Conservation (phyloP, 2,888 invertebrate genomes). For the Drosophila meridionalis region DNA sequence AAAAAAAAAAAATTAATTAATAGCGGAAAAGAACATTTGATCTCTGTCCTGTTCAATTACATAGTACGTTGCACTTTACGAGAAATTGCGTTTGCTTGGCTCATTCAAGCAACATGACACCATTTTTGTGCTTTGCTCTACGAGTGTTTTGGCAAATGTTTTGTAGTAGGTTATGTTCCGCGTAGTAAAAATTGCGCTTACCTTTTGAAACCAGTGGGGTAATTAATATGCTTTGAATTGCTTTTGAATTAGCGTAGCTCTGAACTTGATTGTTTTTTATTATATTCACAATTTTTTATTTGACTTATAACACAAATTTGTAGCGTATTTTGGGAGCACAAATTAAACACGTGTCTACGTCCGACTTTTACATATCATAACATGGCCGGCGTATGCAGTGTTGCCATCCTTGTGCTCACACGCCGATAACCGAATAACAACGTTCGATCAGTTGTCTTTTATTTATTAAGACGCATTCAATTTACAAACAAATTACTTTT, state of each 20-base stretch:
- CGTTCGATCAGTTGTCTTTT: conserved; percentile 1
- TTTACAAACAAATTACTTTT: not conserved
- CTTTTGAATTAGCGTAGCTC: conserved; percentile 37
- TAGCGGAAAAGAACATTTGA: not conserved
- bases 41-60: not conserved
- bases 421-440: conserved; percentile 29
- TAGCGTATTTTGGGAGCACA: conserved; percentile 52
- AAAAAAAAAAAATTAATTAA: conserved; percentile 5
- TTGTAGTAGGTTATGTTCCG: conserved; percentile 78
- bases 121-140: conserved; percentile 51
- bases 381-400: conserved; percentile 79
- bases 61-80: conserved; percentile 40
- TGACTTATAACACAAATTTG: conserved; percentile 39
- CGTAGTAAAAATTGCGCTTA: conserved; percentile 66
- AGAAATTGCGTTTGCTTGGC: conserved; percentile 12
- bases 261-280: conserved; percentile 36
- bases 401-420: conserved; percentile 60
- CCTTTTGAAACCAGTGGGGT: conserved; percentile 65
- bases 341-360: conserved; percentile 84
- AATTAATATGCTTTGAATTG: conserved; percentile 56
- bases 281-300: conserved; percentile 47
- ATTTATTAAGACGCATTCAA: conserved; percentile 6
- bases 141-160: conserved; percentile 70
- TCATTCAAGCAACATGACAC: conserved; percentile 63
- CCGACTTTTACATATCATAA: conserved; percentile 79